Base-by-base conservation (phyloP, 1,140 invertebrate genomes). In the Sitodiplosis mosellana region DNA sequence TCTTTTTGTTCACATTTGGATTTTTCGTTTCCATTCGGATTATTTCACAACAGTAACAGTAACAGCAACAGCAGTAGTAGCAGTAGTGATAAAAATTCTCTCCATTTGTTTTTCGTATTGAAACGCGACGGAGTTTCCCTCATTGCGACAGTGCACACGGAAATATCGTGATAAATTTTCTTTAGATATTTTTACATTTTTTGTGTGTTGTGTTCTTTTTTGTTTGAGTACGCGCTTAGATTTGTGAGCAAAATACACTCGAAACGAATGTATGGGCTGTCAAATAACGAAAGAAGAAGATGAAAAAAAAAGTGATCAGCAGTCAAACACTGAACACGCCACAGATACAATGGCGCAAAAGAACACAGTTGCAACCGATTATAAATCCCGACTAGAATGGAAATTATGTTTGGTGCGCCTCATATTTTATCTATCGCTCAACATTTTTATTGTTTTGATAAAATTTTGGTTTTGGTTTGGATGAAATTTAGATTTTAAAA, bases 341-440 rank as follows among this genome's bases (percentile, higher is more conserved):
- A 44, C 11, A 49, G 36, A 15, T 11, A 33, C n/a, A 18, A 34
- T 18, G 19, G 15, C 34, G 12, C 4, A 14, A 5, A n/a, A 14
- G 15, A 12, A n/a, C 20, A 37, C 5, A 20, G 19, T 22, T 57
- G 63, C 64, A 52, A 53, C 65, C 49, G 64, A 72, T 45, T 70
- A 69, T 51, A 73, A 73, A 59, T 60, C 68, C 33, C 62, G 66
- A 21, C 57, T 73, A 12, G 69, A 73, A 49, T 62, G 67, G 52
- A 73, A 73, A 54, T 57, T 73, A 41, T 71, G 71, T 51, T 51
- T 71, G 65, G 69, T 72, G 54, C 51, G 62, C 61, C 41, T 38
- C 38, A 12, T 40, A 15, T 5, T 15, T 40, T 40, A 20, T 47
- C 6, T 46, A 3, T 34, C 11, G 17, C 6, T 34, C 10, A 15